These are phyloP conservation scores for Diarsia dahlii DNA, from an alignment of 2,888 invertebrate species.

Conservation along the genomic window DNA sequence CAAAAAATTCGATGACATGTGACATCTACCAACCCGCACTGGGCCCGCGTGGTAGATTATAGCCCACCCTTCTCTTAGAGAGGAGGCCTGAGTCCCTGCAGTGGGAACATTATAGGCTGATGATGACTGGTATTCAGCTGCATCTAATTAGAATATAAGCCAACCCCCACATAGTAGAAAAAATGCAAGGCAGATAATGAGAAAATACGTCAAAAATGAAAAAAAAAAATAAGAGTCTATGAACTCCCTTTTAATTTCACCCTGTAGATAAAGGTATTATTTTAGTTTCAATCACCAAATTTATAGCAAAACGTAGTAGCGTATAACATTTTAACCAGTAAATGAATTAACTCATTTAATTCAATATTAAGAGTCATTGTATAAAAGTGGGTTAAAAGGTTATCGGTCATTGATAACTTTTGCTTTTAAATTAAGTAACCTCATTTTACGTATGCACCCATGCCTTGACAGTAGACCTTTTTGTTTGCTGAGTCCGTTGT, in stretches of 20 bases:
- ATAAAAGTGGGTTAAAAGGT: slow-evolving; percentile 21
- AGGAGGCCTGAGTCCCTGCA: too few relatives aligned
- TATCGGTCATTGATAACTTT: slow-evolving; percentile 34
- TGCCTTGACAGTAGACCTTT: background rate
- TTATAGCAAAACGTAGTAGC: background rate
- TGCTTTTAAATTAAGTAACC: slow-evolving; percentile 4
- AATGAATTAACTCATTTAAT: slow-evolving; percentile 2
- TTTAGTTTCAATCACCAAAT: background rate
- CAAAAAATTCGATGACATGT: too few relatives aligned
- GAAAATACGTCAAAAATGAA: too few relatives aligned
- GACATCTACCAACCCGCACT: too few relatives aligned
- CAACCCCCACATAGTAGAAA: too few relatives aligned
- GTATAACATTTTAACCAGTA: background rate
- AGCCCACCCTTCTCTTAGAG: too few relatives aligned
- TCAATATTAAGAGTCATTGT: slow-evolving; percentile 13
- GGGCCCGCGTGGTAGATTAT: too few relatives aligned
- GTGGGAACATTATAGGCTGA: too few relatives aligned
- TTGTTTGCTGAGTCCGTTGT: background rate
- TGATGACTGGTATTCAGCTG: too few relatives aligned
- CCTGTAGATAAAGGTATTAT: background rate
- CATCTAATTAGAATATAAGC: too few relatives aligned
- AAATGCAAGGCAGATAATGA: too few relatives aligned
- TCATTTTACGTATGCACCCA: background rate
- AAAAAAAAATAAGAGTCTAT: too few relatives aligned
- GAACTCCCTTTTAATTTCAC: background rate